phyloP scores from a whole-genome alignment of 2,797 vertebrate species.

The Melanotaenia trifasciata region DNA sequence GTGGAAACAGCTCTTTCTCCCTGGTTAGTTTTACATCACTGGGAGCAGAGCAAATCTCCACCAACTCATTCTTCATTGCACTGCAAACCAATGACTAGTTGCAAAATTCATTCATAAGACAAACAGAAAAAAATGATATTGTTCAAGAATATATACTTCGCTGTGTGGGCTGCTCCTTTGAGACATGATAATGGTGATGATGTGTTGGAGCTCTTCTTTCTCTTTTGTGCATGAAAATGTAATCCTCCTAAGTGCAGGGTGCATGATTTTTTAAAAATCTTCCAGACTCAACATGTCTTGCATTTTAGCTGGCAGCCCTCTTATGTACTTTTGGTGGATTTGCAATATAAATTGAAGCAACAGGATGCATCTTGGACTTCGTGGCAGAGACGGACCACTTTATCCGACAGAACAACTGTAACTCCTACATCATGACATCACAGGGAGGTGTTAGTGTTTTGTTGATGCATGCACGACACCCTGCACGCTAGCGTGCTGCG shows the following conservation, averaged over 20 bases:
- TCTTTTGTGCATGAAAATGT: slow-evolving; percentile 66
- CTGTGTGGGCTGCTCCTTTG: slow-evolving; percentile 4
- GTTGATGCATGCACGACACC: slow-evolving; percentile 56
- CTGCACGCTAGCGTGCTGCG: slow-evolving; percentile 24
- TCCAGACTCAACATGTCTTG: slow-evolving; percentile 66
- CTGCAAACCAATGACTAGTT: slow-evolving; percentile 32
- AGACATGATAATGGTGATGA: slow-evolving; percentile 39
- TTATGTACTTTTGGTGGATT: slow-evolving; percentile 72
- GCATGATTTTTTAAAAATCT: slow-evolving; percentile 76
- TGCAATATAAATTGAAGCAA: slow-evolving; percentile 71
- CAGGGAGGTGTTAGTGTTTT: slow-evolving; percentile 57
- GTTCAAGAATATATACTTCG: slow-evolving; percentile 24
- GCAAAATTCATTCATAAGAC: slow-evolving; percentile 12
- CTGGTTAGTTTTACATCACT: slow-evolving; percentile 76
- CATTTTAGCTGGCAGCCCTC: slow-evolving; percentile 73
- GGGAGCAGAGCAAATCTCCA: slow-evolving; percentile 47
- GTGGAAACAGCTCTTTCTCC: slow-evolving; percentile 80
- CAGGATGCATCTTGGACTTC: slow-evolving; percentile 47
- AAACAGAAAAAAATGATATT: slow-evolving; percentile 13
- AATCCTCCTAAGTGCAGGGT: slow-evolving; percentile 78
- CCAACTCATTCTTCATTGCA: slow-evolving; percentile 36
- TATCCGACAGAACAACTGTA: slow-evolving; percentile 61
- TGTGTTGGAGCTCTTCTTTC: slow-evolving; percentile 30
- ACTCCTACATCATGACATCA: slow-evolving; percentile 67
- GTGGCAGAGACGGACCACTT: slow-evolving; percentile 33